Evolutionary conservation across 2,113 vertebrate species (phyloP), one percentile per base, ranked within the genome.

Genomic region (Hippolais icterina): DNA sequence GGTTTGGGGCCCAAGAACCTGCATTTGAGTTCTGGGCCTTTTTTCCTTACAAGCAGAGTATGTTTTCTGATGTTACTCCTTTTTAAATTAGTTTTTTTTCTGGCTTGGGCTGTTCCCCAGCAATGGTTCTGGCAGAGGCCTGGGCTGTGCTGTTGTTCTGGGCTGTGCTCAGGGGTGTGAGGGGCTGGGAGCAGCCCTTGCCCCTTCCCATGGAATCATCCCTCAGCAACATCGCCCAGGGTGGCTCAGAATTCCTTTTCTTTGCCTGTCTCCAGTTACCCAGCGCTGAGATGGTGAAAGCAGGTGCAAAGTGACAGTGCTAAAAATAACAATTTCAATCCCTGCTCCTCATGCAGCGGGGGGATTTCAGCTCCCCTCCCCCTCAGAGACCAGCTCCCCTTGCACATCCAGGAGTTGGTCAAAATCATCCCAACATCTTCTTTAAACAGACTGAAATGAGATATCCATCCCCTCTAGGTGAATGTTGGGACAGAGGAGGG

Each of bases 281-380:
- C 79, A 3, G 66, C 5, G 0, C 2, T 37, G 75, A 66, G 93
- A 65, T 85, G 82, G 63, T 6, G 46, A 15, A 24, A 76, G 90
- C 94, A 93, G 94, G 91, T 96, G 94, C 84, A 50, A 15, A 59
- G 82, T 63, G 94, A 74, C 94, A 78, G 37, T 2, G 59, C 83
- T 44, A 65, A 59, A 90, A 96, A 88, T 59, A 94, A 5, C 59
- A 0, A 7, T 22, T 27, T 7, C 80, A 13, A 3, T 14, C 56
- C 1, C 76, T 9, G 9, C 23, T 53, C 50, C 89, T 27, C 0
- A 0, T 1, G 53, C 12, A 6, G 9, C 1, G 5, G n/a, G 71
- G 84, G 22, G 9, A 11, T 37, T 65, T 13, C 56, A 5, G 83
- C 90, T 91, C 79, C 78, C 82, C 12, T 59, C 60, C 72, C 70